Evolutionary conservation across 2,113 vertebrate species (phyloP).

Genomic region (Neotoma lepida): DNA sequence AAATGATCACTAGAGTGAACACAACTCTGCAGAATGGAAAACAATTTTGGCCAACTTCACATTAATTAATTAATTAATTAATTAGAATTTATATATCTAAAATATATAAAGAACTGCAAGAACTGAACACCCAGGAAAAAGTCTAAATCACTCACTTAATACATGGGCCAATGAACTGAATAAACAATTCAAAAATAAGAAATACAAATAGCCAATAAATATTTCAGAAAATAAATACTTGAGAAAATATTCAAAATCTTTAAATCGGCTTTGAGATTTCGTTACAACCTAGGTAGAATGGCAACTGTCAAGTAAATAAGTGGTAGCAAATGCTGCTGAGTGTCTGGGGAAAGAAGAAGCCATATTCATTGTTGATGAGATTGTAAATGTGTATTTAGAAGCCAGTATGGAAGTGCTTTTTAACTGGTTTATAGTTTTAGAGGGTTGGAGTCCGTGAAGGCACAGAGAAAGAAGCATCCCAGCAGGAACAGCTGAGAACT

Average conservation of each 20-base stretch:
- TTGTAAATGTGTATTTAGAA: not conserved
- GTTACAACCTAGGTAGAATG: not conserved
- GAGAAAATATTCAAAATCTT: not conserved
- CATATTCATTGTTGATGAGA: not conserved
- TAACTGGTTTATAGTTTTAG: not conserved
- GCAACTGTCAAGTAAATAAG: not conserved
- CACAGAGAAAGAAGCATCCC: not conserved
- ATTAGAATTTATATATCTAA: not conserved
- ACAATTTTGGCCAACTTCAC: not conserved
- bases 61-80: no score
- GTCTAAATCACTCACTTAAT: not conserved
- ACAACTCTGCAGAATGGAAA: not conserved
- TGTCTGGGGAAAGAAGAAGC: not conserved
- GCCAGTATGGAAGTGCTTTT: not conserved
- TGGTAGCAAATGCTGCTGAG: not conserved
- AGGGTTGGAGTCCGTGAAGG: not conserved
- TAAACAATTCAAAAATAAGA: not conserved
- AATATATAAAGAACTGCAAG: not conserved
- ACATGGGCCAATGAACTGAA: not conserved
- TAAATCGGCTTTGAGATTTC: not conserved
- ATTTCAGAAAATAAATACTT: not conserved
- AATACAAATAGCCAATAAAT: not conserved
- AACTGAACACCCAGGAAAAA: not conserved
- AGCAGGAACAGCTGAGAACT: not conserved
- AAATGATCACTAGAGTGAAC: not conserved